Conservation (phyloP, 2,113 vertebrate species). For the Callaeas wilsoni region DNA sequence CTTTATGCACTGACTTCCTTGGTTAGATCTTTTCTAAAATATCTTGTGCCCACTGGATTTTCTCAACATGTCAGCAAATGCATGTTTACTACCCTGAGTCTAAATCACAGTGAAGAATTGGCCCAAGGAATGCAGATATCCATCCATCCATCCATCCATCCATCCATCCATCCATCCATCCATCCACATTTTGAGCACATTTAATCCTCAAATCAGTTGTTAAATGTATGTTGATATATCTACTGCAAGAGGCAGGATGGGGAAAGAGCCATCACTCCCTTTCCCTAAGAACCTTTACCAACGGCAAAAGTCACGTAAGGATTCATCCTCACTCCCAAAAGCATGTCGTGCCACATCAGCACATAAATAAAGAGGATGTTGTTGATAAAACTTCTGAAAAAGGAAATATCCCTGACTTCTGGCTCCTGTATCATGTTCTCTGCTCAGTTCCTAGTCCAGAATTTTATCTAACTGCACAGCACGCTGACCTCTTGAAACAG, state of each 20-base stretch:
- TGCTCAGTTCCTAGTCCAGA: background rate
- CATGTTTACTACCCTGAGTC: background rate
- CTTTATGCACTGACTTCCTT: background rate
- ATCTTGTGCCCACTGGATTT: background rate
- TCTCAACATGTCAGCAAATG: rapidly evolving
- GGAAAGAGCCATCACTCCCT: background rate
- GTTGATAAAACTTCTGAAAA: background rate
- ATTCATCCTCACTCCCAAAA: background rate
- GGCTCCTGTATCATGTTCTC: background rate
- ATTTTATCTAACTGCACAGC: background rate
- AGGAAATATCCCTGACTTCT: background rate
- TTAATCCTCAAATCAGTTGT: background rate
- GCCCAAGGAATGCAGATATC: background rate
- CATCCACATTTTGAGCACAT: background rate
- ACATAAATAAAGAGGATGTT: background rate
- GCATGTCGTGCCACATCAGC: background rate
- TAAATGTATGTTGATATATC: background rate
- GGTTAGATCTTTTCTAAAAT: background rate
- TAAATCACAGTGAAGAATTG: background rate
- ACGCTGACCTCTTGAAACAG: background rate
- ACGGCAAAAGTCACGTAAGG: background rate
- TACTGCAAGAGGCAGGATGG: background rate
- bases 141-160: background rate
- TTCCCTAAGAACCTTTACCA: background rate
- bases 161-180: background rate